Conservation (phyloP, 2,113 vertebrate genomes). For the Microcebus griseorufus region DNA sequence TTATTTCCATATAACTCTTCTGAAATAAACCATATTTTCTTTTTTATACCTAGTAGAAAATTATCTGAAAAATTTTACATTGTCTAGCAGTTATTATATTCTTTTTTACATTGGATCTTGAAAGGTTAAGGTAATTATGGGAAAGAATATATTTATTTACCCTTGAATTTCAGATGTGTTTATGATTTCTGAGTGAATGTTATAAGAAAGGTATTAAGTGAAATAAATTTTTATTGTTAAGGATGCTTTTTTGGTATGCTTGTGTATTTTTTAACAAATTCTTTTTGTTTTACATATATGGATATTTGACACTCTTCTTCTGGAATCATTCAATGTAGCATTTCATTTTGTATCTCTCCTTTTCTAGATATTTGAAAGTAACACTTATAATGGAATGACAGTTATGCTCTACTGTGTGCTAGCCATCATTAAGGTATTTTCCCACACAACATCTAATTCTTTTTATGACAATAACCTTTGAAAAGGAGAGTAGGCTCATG, state of each 20-base stretch:
- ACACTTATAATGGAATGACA: background rate
- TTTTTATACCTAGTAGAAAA: conserved; percentile 11
- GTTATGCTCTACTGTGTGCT: background rate
- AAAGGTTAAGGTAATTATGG: background rate
- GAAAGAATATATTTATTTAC: background rate
- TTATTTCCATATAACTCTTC: background rate
- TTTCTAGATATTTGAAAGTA: background rate
- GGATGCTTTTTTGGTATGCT: background rate
- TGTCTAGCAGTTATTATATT: background rate
- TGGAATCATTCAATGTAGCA: background rate
- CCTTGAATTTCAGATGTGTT: background rate
- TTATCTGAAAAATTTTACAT: background rate
- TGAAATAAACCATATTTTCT: background rate
- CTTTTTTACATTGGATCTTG: background rate
- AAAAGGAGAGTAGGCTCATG: background rate
- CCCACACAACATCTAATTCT: background rate
- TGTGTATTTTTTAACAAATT: background rate
- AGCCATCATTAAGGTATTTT: background rate
- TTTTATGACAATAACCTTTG: background rate
- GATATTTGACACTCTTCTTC: background rate
- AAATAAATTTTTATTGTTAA: background rate
- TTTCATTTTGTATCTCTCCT: background rate
- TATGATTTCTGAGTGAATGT: background rate
- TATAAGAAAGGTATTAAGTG: background rate
- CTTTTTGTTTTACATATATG: background rate